Evolutionary conservation across 2,113 vertebrate genomes (phyloP), one percentile per base, ranked within the genome.

Genomic region (Myotis yumanensis): DNA sequence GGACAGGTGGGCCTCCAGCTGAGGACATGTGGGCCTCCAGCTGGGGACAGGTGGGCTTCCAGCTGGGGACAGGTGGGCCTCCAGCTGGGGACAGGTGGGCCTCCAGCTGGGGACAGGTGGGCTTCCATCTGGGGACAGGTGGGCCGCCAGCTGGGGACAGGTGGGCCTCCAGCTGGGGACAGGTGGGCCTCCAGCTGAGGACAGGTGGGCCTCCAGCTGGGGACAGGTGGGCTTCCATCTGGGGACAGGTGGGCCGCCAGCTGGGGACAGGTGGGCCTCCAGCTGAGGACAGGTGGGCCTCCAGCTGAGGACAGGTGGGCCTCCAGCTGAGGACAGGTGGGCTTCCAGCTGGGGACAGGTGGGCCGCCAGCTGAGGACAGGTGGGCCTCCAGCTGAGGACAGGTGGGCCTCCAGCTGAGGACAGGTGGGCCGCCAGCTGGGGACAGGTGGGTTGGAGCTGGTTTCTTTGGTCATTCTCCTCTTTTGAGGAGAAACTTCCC

Each of bases 401-500:
- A 37, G 37, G 37, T 37, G 37, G 37, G 37, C 37, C 37, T 37
- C 37, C 37, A 37, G 37, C 37, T 37, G 37, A 3, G 37, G 37
- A 37, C 37, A 37, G 37, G 37, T 37, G 37, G 3, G 37, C 37
- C 37, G 2, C 37, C 37, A 37, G 37, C 37, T 37, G 37, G 3
- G 37, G 37, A 37, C 37, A 37, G 37, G 37, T 37, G 37, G 3
- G 37, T 3, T 17, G 3, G 66, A 66, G 28, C 66, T 73, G 18
- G 5, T 11, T 22, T 82, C 43, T 80, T 32, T 64, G 43, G 35
- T 37, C 30, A 43, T 14, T 80, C 40, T 57, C 37, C 23, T 80
- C 64, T 92, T 81, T 90, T 66, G 83, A 91, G 64, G 35, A 82
- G 89, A 90, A 81, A 37, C 9, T 35, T 92, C 37, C 40, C 69